Conservation (phyloP, 2,797 vertebrate genomes). For the Mormyrops attenuatus region DNA sequence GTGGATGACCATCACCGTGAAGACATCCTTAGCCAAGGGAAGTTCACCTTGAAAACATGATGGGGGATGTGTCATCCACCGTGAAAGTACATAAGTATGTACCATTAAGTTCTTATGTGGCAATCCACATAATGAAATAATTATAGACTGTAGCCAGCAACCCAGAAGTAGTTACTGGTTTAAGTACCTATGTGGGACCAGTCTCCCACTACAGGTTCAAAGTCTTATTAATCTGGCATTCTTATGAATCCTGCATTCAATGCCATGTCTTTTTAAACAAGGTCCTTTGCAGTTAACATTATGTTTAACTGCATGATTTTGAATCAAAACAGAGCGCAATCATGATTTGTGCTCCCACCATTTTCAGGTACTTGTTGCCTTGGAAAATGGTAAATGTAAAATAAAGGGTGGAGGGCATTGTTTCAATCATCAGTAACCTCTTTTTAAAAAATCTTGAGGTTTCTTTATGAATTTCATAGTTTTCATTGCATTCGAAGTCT, state of each 20-base stretch:
- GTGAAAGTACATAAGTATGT: not conserved
- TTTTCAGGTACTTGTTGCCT: not conserved
- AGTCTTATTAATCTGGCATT: not conserved
- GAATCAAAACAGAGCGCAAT: not conserved
- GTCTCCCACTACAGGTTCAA: not conserved
- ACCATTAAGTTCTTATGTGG: not conserved
- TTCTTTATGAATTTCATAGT: not conserved
- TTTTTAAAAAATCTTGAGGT: not conserved
- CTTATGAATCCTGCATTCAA: not conserved
- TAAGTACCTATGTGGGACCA: not conserved
- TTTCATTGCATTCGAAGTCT: not conserved
- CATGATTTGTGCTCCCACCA: not conserved
- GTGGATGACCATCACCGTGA: not conserved
- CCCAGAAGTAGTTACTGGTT: slow-evolving; percentile 5
- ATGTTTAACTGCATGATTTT: slow-evolving; percentile 1
- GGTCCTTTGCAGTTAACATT: not conserved
- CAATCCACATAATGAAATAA: not conserved
- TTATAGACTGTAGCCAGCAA: not conserved
- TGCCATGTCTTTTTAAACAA: not conserved
- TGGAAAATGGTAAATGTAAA: not conserved
- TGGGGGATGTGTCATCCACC: not conserved
- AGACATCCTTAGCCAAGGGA: not conserved
- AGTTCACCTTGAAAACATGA: not conserved
- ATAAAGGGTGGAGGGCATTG: too few species aligned
- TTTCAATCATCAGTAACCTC: not conserved